A percentile compares a stretch with the other conserved stretches of the same genome.
Evolutionary conservation across 2,113 vertebrate genomes (phyloP).

Genomic region (Sturnira hondurensis): DNA sequence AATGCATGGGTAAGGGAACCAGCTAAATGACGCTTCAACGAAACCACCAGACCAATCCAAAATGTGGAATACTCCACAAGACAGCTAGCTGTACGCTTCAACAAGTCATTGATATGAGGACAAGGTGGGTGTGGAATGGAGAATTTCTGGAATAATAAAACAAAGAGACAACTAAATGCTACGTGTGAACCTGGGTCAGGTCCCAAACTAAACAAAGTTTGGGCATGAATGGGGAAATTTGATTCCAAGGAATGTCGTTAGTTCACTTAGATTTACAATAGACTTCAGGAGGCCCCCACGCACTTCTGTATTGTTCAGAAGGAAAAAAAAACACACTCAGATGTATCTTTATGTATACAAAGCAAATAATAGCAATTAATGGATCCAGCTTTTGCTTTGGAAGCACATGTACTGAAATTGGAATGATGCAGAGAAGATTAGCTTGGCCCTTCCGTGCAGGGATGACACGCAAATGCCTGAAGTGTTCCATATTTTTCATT

Average conservation of each 20-base stretch:
- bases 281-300: not conserved
- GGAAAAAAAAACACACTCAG: not conserved
- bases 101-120: not conserved
- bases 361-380: not conserved
- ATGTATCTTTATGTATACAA: not conserved
- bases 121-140: not conserved
- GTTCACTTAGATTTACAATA: not conserved
- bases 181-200: not conserved
- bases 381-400: too few relatives aligned
- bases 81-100: not conserved
- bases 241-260: not conserved
- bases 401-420: too few relatives aligned
- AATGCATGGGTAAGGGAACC: not conserved
- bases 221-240: not conserved
- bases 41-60: not conserved
- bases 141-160: not conserved
- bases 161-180: not conserved
- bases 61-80: not conserved
- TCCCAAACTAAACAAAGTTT: accelerated
- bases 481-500: too few relatives aligned
- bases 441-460: too few relatives aligned
- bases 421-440: too few relatives aligned
- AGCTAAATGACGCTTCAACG: not conserved
- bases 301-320: not conserved
- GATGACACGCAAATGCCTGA: too few relatives aligned